Conservation (phyloP, 2,113 vertebrate genomes). For the Psilopogon haemacephalus region DNA sequence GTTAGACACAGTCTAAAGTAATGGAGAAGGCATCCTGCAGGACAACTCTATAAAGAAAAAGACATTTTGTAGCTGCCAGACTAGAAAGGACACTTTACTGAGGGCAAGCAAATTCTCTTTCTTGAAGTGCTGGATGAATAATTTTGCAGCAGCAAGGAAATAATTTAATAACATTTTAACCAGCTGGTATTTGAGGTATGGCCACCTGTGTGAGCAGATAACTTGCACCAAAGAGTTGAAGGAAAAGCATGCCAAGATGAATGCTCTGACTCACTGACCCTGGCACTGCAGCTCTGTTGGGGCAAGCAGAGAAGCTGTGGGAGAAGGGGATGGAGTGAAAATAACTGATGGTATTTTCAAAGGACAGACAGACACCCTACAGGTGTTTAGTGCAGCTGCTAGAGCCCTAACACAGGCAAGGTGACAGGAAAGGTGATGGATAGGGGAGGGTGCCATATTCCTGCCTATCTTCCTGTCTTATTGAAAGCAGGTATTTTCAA, state of each 20-base stretch:
- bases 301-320: background rate
- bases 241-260: background rate
- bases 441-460: background rate
- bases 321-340: background rate
- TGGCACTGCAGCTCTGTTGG: background rate
- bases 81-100: background rate
- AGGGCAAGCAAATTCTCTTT: fast-evolving
- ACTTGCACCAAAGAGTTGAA: background rate
- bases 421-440: background rate
- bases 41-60: background rate
- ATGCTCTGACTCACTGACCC: background rate
- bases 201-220: background rate
- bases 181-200: fast-evolving
- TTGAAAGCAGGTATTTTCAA: background rate
- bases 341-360: background rate
- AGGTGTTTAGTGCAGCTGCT: background rate
- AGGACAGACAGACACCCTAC: background rate
- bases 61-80: background rate
- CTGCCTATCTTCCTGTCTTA: background rate
- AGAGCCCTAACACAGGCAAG: background rate
- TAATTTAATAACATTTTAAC: background rate
- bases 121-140: background rate
- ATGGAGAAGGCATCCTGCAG: background rate
- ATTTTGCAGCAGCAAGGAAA: background rate
- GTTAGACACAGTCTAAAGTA: background rate